Evolutionary conservation across 2,888 invertebrate species (phyloP).

Genomic region (Leptopterna dolabrata): DNA sequence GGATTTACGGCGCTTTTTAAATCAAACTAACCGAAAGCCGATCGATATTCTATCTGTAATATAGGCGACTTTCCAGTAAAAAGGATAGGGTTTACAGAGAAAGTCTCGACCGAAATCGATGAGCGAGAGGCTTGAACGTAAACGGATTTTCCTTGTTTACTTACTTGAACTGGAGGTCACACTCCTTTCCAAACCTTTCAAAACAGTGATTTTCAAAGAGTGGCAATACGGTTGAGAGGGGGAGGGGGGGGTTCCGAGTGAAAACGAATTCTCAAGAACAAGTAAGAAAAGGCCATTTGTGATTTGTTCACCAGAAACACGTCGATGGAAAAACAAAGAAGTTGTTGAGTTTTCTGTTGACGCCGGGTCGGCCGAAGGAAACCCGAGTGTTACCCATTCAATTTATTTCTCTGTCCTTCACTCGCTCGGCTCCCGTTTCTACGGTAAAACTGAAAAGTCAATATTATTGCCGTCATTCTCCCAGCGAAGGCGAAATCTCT

Average conservation of each 20-base stretch:
- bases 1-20: no score
- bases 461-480: constrained; percentile 7
- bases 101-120: background rate
- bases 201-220: background rate
- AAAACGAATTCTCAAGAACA: background rate
- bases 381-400: background rate
- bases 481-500: background rate
- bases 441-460: constrained; percentile 3
- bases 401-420: background rate
- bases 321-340: background rate
- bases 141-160: background rate
- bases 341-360: constrained; percentile 7
- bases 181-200: background rate
- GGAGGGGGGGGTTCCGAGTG: background rate
- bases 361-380: background rate
- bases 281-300: background rate
- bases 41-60: no score
- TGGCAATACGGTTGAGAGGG: no score
- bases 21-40: no score
- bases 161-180: background rate
- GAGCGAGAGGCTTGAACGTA: background rate
- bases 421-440: background rate
- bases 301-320: background rate
- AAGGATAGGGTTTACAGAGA: no score
- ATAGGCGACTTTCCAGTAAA: no score